Percentiles rank a stretch among this genome's conserved stretches.
phyloP scores from a whole-genome alignment of 2,113 vertebrate genomes.

The Sinosuthora webbiana region DNA sequence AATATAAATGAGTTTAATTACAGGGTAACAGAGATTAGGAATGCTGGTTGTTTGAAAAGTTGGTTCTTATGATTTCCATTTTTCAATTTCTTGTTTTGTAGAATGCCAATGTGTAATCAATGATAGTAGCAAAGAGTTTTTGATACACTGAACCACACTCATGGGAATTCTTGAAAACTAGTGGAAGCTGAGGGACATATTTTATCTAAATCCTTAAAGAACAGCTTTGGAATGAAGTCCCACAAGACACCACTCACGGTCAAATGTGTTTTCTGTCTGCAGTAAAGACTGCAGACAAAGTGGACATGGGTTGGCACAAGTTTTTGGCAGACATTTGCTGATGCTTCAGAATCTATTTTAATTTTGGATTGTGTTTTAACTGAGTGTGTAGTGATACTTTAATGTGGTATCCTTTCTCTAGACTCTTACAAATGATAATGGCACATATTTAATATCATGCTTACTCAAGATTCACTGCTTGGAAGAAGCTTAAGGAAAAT shows the following conservation, averaged over 20 bases:
- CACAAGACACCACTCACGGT: neutral
- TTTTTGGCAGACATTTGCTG: neutral
- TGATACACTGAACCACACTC: neutral
- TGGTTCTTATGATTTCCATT: neutral
- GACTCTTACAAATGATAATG: neutral
- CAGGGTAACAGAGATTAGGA: neutral
- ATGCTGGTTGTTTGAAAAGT: neutral
- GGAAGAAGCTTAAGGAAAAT: neutral
- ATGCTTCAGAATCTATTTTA: constrained; percentile 13
- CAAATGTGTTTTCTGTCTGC: neutral
- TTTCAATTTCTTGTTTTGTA: neutral
- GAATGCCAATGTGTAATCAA: neutral
- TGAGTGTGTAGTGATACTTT: neutral
- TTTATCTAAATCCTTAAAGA: constrained; percentile 40
- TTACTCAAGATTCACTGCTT: neutral
- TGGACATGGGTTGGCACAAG: neutral
- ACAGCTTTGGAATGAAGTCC: constrained; percentile 1
- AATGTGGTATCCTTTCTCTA: neutral
- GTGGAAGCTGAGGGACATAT: neutral
- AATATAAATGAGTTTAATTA: neutral
- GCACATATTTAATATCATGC: neutral
- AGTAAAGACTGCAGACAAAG: neutral
- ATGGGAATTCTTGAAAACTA: neutral
- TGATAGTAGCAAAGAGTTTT: neutral
- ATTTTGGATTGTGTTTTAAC: neutral